A percentile compares a stretch with the other conserved stretches of the same genome.
Conservation (phyloP, 2,797 vertebrate genomes). For the Myotis findleyi region DNA sequence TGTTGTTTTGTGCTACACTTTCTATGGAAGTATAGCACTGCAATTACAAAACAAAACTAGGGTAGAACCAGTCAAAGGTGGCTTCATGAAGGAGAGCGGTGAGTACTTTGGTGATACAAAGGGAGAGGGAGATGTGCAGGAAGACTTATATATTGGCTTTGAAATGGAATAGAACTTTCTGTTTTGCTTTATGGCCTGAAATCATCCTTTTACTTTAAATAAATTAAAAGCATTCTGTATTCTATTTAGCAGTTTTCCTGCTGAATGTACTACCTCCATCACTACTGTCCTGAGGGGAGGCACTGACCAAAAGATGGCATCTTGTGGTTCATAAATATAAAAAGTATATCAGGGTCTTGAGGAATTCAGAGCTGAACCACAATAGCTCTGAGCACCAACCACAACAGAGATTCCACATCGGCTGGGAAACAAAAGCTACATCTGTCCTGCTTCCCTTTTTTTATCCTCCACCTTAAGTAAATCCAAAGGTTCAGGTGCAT, state of each 20-base stretch:
- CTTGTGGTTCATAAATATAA: background rate
- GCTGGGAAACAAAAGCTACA: background rate
- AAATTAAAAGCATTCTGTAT: background rate
- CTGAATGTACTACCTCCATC: background rate
- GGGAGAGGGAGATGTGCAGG: background rate
- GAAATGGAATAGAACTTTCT: background rate
- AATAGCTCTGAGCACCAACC: background rate
- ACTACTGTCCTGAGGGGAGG: background rate
- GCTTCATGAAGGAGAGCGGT: background rate
- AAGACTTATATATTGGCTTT: background rate
- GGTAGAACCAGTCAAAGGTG: background rate
- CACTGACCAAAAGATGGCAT: background rate
- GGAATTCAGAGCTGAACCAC: background rate
- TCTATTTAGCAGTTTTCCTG: slow-evolving; percentile 5
- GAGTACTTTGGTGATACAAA: background rate
- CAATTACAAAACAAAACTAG: background rate
- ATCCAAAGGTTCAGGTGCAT: background rate
- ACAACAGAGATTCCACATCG: background rate
- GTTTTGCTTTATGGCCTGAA: slow-evolving; percentile 11
- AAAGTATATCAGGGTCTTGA: background rate
- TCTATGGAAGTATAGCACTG: background rate
- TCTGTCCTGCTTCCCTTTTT: background rate
- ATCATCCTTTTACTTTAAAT: slow-evolving; percentile 51
- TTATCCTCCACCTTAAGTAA: background rate
- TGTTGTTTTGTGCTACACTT: background rate